Conservation (phyloP, 2,888 invertebrate species). For the Chrysopilus asiliformis region DNA sequence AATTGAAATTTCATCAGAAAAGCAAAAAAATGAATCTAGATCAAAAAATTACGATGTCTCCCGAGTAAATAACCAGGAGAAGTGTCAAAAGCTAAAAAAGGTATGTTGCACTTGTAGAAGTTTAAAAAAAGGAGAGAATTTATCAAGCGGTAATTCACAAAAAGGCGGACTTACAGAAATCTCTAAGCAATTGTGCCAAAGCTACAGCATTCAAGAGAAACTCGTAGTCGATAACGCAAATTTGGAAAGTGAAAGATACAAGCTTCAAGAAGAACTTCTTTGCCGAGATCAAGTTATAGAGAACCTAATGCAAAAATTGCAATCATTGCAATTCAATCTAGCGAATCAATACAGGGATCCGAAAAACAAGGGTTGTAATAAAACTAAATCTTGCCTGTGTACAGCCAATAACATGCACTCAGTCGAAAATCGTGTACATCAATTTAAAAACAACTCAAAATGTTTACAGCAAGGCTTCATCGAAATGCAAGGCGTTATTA, state of each 20-base stretch:
- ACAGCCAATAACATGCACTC: conserved; percentile 3
- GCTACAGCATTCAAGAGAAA: conserved; percentile 54
- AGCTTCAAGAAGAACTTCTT: conserved; percentile 13
- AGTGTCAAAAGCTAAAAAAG: background rate
- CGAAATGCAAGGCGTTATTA: conserved; percentile 9
- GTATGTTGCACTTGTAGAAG: too few relatives aligned
- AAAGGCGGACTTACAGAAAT: too few relatives aligned
- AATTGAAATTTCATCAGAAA: background rate
- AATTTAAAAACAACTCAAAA: conserved; percentile 8
- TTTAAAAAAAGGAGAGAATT: background rate
- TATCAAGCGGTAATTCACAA: too few relatives aligned
- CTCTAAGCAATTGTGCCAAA: conserved; percentile 40
- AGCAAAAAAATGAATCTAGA: background rate
- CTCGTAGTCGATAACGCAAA: conserved; percentile 52
- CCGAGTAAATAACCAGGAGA: background rate
- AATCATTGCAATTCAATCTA: conserved; percentile 11
- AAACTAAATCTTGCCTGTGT: background rate
- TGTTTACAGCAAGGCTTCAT: conserved; percentile 10
- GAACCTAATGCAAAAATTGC: conserved; percentile 12
- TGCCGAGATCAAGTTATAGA: conserved; percentile 12
- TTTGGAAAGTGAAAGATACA: conserved; percentile 51
- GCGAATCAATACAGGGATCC: conserved; percentile 7
- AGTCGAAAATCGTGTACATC: conserved; percentile 6
- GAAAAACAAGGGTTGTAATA: conserved; percentile 1
- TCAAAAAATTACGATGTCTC: background rate